phyloP scores from a whole-genome alignment of 2,888 invertebrate species.

The Polia nebulosa region DNA sequence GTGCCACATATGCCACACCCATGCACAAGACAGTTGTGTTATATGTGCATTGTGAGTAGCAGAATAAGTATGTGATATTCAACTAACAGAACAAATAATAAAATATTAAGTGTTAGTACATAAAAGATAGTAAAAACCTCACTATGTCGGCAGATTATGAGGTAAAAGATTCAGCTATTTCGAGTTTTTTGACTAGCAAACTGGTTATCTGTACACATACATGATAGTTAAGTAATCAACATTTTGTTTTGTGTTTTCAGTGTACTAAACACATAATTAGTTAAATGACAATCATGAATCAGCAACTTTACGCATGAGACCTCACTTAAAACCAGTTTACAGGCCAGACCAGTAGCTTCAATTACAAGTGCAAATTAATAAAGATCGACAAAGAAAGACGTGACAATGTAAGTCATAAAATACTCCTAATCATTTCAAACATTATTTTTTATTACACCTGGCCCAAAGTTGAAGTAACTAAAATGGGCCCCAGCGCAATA shows the following conservation, averaged over 20 bases:
- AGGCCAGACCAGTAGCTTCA: constrained; percentile 4
- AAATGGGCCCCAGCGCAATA: background rate
- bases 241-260: constrained; percentile 17
- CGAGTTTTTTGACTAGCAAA: background rate
- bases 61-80: too few relatives aligned
- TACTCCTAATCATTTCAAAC: background rate
- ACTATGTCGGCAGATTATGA: background rate
- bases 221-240: constrained; percentile 1
- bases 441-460: background rate
- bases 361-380: background rate
- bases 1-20: background rate
- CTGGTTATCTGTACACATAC: constrained; percentile 6
- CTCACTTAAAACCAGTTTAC: constrained; percentile 16
- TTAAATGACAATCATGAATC: constrained; percentile 20
- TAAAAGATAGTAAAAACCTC: background rate
- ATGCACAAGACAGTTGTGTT: too few relatives aligned
- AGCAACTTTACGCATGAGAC: constrained; percentile 7
- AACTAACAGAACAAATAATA: too few relatives aligned
- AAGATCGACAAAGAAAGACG: background rate
- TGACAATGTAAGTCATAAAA: constrained; percentile 4
- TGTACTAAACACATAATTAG: constrained; percentile 6
- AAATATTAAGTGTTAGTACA: background rate
- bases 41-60: background rate
- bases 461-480: background rate
- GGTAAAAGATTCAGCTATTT: background rate